Base-by-base conservation (phyloP, 2,113 vertebrate genomes). In the Hippocampus abdominalis region DNA sequence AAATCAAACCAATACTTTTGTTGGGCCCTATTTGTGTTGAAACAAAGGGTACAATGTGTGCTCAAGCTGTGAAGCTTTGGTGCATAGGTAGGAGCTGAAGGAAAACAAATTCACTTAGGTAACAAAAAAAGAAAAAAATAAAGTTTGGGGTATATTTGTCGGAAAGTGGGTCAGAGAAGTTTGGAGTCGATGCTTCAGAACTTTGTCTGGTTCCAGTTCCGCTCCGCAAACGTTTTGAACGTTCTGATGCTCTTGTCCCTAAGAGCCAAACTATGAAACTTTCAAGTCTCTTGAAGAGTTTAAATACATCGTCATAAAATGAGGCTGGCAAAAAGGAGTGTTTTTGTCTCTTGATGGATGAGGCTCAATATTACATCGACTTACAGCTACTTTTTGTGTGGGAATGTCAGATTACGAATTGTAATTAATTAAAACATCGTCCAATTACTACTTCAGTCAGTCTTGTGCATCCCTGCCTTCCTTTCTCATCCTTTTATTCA, bases 111-210 rank as follows among this genome's bases (percentile, higher is more conserved):
- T 64, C 7, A 25, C 63, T 27, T 16, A 25, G 2, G 42, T 23
- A 46, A 23, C 5, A 18, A 25, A 27, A 36, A 36, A 36, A 36
- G 6, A 4, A 36, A 36, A 36, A 8, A 6, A 25, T 25, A 63
- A 44, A 64, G 62, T 64, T 64, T 44, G 12, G n/a, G 27, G 27
- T 36, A 7, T 51, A 36, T 51, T 53, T 32, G 46, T 18, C 12
- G 27, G 16, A 66, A 66, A 66, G 25, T 66, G 64, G 64, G 64
- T 53, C 64, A 51, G 9, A 66, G 27, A 66, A 51, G 64, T 66
- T 66, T 49, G 64, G 48, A 51, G 20, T 10, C 32, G 64, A 51
- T 36, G 46, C 29, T 18, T 66, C 18, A 32, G 46, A 66, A 66
- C 16, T 51, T 12, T n/a, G 23, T 29, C 27, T 51, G 46, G 16